Percentiles rank a stretch among this genome's conserved stretches.
These are phyloP conservation scores for Sebastes steindachneri DNA, from an alignment of 2,797 vertebrate species.

Conservation along the genomic window DNA sequence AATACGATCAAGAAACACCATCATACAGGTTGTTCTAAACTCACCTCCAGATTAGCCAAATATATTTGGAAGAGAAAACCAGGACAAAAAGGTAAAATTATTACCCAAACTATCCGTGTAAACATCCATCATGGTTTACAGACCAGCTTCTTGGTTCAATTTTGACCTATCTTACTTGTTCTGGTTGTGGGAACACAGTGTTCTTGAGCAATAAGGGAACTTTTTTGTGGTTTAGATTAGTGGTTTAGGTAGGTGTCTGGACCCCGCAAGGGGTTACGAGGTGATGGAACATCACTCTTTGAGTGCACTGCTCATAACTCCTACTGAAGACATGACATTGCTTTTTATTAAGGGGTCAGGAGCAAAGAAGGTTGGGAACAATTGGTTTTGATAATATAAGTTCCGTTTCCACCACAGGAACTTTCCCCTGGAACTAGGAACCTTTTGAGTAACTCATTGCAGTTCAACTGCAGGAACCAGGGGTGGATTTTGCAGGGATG, in stretches of 20 bases:
- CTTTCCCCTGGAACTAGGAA: too few species aligned
- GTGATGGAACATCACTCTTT: background rate
- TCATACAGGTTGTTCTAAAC: background rate
- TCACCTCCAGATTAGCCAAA: background rate
- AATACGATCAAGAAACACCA: background rate
- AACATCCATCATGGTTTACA: background rate
- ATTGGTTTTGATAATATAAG: slow-evolving; percentile 6
- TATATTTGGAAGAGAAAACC: background rate
- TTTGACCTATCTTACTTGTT: background rate
- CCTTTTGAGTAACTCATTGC: too few species aligned
- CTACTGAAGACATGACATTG: background rate
- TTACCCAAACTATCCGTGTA: background rate
- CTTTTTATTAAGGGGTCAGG: background rate
- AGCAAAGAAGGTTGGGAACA: background rate
- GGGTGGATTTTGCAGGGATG: too few species aligned
- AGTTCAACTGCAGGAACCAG: too few species aligned
- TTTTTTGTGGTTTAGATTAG: background rate
- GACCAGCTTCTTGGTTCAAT: background rate
- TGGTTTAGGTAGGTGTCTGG: background rate
- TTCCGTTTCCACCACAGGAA: too few species aligned
- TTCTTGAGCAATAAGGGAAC: background rate
- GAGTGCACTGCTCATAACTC: background rate
- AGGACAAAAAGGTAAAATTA: background rate
- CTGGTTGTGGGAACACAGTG: background rate
- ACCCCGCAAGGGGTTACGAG: background rate